Conservation (phyloP, 2,797 vertebrate genomes). For the Agapornis canus region DNA sequence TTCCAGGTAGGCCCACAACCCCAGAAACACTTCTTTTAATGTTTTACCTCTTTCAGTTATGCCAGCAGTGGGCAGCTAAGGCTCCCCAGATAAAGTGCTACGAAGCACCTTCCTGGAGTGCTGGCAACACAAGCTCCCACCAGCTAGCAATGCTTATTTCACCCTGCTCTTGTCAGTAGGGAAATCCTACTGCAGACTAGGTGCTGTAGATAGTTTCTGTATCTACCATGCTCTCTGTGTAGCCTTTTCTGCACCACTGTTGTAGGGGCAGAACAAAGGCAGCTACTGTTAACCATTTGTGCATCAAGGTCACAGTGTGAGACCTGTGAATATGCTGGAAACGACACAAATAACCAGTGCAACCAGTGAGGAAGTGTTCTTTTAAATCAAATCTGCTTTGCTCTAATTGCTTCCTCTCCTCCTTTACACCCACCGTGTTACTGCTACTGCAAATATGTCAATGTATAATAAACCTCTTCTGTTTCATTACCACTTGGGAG, state of each 20-base stretch:
- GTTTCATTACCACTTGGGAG: not conserved
- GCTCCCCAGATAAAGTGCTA: not conserved
- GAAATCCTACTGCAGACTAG: not conserved
- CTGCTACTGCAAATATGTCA: not conserved
- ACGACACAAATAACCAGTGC: not conserved
- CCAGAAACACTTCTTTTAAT: not conserved
- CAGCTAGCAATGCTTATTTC: not conserved
- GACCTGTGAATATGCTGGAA: not conserved
- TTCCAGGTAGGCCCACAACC: not conserved
- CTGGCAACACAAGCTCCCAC: rapidly evolving
- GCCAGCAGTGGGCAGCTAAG: not conserved
- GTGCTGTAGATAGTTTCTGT: not conserved
- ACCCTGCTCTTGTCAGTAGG: not conserved
- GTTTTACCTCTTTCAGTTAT: not conserved
- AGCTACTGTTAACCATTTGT: not conserved
- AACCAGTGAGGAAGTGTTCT: not conserved
- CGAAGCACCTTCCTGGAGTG: rapidly evolving
- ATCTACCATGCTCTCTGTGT: not conserved
- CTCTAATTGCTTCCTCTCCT: not conserved
- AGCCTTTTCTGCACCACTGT: not conserved
- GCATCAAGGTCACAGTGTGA: not conserved
- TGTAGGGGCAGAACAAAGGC: not conserved
- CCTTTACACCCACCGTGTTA: not conserved
- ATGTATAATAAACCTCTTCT: not conserved
- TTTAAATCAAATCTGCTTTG: not conserved